A percentile compares a stretch with the other conserved stretches of the same genome.
Conservation (phyloP, 2,797 vertebrate genomes). For the Ptychobarbus kaznakovi region DNA sequence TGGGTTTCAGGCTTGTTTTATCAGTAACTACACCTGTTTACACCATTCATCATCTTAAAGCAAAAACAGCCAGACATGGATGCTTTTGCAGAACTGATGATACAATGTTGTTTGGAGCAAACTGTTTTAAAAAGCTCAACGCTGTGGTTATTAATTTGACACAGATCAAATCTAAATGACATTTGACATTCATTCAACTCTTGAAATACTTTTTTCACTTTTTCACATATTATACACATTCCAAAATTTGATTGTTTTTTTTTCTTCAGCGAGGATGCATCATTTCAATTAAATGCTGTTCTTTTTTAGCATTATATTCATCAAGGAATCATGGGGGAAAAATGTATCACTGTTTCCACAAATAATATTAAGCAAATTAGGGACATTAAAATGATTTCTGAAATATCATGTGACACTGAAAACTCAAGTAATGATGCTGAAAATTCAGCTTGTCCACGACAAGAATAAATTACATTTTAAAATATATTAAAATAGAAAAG, state of each 20-base stretch:
- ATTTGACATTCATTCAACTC: not conserved
- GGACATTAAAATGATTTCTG: not conserved
- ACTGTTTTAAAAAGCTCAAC: not conserved
- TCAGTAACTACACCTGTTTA: conserved; percentile 69
- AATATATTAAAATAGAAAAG: not conserved
- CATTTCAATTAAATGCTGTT: not conserved
- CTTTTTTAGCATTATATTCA: not conserved
- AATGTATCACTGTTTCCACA: not conserved
- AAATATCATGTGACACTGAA: not conserved
- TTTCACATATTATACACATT: not conserved
- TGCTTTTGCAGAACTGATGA: conserved; percentile 19
- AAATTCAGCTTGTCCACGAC: not conserved
- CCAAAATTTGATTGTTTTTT: not conserved
- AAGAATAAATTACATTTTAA: not conserved
- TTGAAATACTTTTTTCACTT: not conserved
- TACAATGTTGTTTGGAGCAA: conserved; percentile 26
- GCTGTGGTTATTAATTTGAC: not conserved
- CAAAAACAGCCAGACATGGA: conserved; percentile 65
- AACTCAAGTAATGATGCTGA: not conserved
- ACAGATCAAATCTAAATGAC: not conserved
- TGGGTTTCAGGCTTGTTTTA: conserved; percentile 78
- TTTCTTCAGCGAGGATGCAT: not conserved
- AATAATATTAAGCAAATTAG: not conserved
- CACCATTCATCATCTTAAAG: conserved; percentile 73
- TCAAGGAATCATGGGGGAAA: not conserved